Conservation (phyloP, 2,113 vertebrate genomes). For the Tachysurus fulvidraco region DNA sequence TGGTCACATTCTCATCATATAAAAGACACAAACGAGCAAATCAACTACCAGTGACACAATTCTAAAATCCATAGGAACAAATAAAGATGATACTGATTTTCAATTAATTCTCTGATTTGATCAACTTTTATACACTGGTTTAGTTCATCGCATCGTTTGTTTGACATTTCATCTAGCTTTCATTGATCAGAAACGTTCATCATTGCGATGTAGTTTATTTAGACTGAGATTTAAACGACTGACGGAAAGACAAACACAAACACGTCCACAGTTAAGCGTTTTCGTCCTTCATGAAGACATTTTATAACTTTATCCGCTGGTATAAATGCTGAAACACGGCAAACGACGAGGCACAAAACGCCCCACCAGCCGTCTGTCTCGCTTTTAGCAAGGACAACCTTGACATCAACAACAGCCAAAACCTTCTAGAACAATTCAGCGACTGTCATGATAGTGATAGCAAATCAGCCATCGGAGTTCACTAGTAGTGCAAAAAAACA, state of each 20-base stretch:
- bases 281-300: not conserved
- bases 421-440: constrained; percentile 35
- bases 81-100: too few relatives aligned
- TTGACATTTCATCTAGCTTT: not conserved
- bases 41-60: too few relatives aligned
- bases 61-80: not conserved
- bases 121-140: not conserved
- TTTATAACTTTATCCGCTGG: not conserved
- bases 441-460: not conserved
- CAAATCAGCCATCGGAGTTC: not conserved
- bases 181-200: not conserved
- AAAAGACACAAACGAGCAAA: not conserved
- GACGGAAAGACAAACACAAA: not conserved
- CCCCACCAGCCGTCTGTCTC: not conserved
- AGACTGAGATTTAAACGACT: not conserved
- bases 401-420: not conserved
- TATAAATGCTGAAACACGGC: not conserved
- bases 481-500: not conserved
- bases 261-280: not conserved
- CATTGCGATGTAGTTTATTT: too few relatives aligned
- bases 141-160: not conserved
- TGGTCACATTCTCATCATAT: not conserved
- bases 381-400: not conserved
- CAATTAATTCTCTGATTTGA: not conserved
- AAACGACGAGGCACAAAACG: not conserved